phyloP scores from a whole-genome alignment of 1,140 invertebrate species.

The Euura saliciscinereae region DNA sequence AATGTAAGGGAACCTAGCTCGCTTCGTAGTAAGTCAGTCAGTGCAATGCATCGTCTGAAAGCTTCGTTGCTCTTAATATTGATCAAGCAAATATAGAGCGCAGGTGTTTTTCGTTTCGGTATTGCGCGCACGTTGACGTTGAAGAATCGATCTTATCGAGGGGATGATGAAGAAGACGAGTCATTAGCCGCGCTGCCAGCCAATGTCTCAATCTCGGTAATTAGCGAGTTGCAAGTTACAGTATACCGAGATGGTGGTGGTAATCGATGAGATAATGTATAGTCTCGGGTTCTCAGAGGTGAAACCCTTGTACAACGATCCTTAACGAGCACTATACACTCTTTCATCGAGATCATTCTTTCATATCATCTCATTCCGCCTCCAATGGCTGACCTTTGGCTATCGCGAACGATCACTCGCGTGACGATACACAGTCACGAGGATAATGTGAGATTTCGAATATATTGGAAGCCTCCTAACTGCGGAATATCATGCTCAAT shows the following conservation, averaged over 20 bases:
- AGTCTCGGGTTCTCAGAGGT: constrained; percentile 34
- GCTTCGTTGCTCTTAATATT: background rate
- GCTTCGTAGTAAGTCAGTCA: background rate
- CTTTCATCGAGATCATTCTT: too few relatives aligned
- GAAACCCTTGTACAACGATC: background rate
- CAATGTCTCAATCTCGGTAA: constrained; percentile 34
- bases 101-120: background rate
- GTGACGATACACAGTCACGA: too few relatives aligned
- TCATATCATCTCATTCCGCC: too few relatives aligned
- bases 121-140: background rate
- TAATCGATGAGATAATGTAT: constrained; percentile 32
- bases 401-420: too few relatives aligned
- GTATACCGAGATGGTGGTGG: constrained; percentile 16
- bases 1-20: background rate
- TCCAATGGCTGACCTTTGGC: too few relatives aligned
- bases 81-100: background rate
- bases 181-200: background rate
- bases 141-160: background rate
- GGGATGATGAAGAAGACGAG: background rate
- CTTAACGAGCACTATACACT: background rate
- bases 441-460: too few relatives aligned
- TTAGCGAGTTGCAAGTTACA: constrained; percentile 26
- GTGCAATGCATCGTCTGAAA: background rate
- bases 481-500: too few relatives aligned
- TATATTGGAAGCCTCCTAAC: too few relatives aligned